A percentile compares a stretch with the other conserved stretches of the same genome.
These are phyloP conservation scores for Temnopleurus reevesii DNA, from an alignment of 53 echinoderm and acorn worm genomes.

Conservation along the genomic window DNA sequence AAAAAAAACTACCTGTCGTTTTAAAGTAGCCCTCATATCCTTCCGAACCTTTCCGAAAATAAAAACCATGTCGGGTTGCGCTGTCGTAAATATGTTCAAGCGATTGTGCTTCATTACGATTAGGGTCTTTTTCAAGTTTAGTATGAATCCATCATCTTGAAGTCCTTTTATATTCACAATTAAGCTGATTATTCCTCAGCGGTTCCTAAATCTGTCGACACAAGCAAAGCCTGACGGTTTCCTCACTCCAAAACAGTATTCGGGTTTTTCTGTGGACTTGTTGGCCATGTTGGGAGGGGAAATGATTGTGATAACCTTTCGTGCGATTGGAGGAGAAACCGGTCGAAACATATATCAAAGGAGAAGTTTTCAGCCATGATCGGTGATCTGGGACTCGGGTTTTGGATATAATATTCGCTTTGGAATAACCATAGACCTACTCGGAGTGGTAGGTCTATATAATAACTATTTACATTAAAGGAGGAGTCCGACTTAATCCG, in stretches of 20 bases:
- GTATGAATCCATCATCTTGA: background rate
- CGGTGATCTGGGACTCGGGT: background rate
- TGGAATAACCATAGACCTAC: background rate
- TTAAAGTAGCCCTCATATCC: background rate
- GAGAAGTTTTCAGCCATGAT: background rate
- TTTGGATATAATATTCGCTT: background rate
- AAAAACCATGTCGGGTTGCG: background rate
- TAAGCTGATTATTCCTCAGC: slow-evolving; percentile 8
- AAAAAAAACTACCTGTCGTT: background rate
- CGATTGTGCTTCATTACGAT: slow-evolving; percentile 9
- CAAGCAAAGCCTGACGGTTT: background rate
- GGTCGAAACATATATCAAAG: background rate
- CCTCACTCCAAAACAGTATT: background rate
- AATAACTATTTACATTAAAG: background rate
- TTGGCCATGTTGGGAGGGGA: background rate
- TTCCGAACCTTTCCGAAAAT: background rate
- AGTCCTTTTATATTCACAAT: background rate
- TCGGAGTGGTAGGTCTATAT: too few relatives aligned
- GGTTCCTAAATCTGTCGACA: background rate
- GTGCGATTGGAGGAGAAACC: background rate
- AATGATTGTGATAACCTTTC: slow-evolving; percentile 26
- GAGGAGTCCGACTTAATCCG: background rate
- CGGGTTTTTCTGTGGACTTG: background rate
- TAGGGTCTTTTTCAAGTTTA: background rate
- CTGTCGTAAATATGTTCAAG: background rate